Base-by-base conservation (phyloP, 2,888 invertebrate genomes). In the Cynaeus angustus region DNA sequence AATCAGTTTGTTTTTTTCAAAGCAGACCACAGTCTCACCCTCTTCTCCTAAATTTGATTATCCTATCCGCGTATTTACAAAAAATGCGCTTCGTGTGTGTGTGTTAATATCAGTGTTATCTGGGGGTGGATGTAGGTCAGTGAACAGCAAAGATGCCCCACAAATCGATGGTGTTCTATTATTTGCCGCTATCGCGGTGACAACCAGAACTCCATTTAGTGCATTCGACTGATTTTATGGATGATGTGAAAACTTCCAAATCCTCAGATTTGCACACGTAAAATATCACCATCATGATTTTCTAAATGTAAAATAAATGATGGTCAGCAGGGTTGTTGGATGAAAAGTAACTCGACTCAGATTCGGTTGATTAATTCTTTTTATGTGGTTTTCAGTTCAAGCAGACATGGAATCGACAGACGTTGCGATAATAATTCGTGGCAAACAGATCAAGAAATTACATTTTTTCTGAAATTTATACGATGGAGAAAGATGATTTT, bases 91-190 rank as follows among this genome's bases (percentile, higher is more conserved):
- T 8, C 46, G 26, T 8, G 50, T 52, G 26, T 8, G 50, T 52
- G 52, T 30, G 9, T 52, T 33, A 52, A 30, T 33, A 33, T 33
- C 52, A 13, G 12, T 30, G 41, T 12, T 41, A 52, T 38, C 43
- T 26, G 43, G 41, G 10, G 43, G 10, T 26, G 56, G n/a, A 59
- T 59, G 46, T 59, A 46, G 59, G 59, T 59, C 59, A 59, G 46
- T 59, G 46, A 59, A 59, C 59, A 56, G 30, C 33, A 38, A 59
- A 59, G 59, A 59, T 59, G 59, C 16, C 26, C 28, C 33, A 59
- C 46, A 59, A 46, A 59, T 59, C 59, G 59, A 59, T 59, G 59
- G 3, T 45, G 45, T 45, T 55, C 45, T 58, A 38, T 59, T 59
- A 46, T 59, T 45, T 26, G 41, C 13, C 37, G 58, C 21, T 16